A percentile compares a stretch with the other conserved stretches of the same genome.
These are phyloP conservation scores for Aphelenchoides bicaudatus DNA, from an alignment of 2,888 invertebrate genomes.

Conservation along the genomic window DNA sequence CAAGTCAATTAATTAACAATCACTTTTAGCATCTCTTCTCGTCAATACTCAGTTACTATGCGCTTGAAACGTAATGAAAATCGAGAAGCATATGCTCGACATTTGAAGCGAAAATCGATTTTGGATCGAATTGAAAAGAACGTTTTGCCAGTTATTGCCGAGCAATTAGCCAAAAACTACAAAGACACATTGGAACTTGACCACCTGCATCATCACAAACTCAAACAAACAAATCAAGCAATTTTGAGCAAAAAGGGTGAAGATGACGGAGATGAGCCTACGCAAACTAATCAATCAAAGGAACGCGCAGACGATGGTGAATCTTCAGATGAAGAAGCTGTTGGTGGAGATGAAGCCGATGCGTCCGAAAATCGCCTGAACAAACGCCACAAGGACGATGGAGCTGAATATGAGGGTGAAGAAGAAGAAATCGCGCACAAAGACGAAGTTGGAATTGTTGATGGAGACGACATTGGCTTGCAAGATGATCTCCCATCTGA, in stretches of 20 bases:
- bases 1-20: constrained; percentile 12
- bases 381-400: constrained; percentile 51
- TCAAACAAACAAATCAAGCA: constrained; percentile 12
- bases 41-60: constrained; percentile 46
- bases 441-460: constrained; percentile 6
- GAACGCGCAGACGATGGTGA: constrained; percentile 30
- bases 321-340: constrained; percentile 51
- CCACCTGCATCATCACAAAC: constrained; percentile 27
- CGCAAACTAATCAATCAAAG: background rate
- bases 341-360: constrained; percentile 51
- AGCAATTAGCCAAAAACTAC: constrained; percentile 26
- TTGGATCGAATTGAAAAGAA: constrained; percentile 67
- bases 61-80: constrained; percentile 69
- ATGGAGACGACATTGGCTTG: constrained; percentile 60
- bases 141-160: constrained; percentile 23
- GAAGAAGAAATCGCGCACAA: constrained; percentile 40
- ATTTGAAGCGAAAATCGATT: constrained; percentile 66
- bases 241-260: constrained; percentile 19
- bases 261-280: constrained; percentile 7
- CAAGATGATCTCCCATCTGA: constrained; percentile 63
- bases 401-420: constrained; percentile 57
- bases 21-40: constrained; percentile 35
- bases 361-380: constrained; percentile 52
- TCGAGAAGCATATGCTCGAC: constrained; percentile 72
- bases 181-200: constrained; percentile 31